Conservation (phyloP, 2,888 invertebrate species). For the Mycalesis mineus region DNA sequence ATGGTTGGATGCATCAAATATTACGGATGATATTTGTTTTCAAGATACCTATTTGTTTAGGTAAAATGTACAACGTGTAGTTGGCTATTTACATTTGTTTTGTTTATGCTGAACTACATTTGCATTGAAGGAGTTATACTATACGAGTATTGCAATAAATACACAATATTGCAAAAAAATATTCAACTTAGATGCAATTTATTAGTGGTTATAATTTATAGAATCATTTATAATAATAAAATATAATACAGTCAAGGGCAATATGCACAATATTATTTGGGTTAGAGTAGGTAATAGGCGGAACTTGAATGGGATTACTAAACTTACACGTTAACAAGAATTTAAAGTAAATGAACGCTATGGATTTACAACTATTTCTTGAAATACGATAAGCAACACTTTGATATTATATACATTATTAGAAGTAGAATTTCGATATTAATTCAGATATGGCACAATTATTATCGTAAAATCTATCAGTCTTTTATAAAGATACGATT, state of each 20-base stretch:
- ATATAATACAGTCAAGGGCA: no score
- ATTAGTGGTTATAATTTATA: no score
- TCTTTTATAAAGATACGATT: constrained; percentile 48
- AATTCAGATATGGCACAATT: constrained; percentile 66
- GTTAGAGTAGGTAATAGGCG: neutral
- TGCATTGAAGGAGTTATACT: no score
- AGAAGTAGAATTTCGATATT: constrained; percentile 22
- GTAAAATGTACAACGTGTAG: neutral
- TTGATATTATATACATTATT: constrained; percentile 1
- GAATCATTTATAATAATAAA: no score
- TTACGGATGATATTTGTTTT: neutral
- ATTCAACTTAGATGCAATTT: no score
- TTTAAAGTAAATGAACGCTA: neutral
- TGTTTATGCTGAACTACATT: no score
- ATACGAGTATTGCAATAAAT: no score
- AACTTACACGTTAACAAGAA: neutral
- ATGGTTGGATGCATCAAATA: neutral
- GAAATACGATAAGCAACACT: neutral
- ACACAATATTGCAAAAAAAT: no score
- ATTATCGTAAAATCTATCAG: constrained; percentile 70
- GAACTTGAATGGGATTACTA: neutral
- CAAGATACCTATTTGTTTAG: neutral
- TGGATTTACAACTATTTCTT: neutral
- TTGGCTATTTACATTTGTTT: no score
- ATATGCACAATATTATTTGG: neutral